Evolutionary conservation across 2,113 vertebrate genomes (phyloP).

Genomic region (Callorhinus ursinus): DNA sequence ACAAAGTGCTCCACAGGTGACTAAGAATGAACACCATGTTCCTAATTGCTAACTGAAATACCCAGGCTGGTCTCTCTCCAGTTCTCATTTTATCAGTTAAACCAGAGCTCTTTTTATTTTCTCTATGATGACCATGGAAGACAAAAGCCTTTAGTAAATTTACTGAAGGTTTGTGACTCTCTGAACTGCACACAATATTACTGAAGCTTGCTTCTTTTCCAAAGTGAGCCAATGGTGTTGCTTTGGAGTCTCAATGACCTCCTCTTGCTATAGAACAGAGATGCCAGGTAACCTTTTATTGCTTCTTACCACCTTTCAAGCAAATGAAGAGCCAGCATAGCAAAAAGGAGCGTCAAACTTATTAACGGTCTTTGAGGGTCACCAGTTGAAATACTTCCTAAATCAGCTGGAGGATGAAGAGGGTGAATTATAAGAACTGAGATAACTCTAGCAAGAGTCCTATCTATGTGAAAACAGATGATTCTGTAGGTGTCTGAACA

Average conservation of each 20-base stretch:
- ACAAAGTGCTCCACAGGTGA: neutral
- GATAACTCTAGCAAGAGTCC: constrained; percentile 59
- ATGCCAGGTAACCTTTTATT: neutral
- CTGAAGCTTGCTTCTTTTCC: neutral
- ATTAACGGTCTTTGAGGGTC: neutral
- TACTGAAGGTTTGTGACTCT: neutral
- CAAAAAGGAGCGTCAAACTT: neutral
- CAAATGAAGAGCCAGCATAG: constrained; percentile 31
- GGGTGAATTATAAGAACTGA: constrained; percentile 57
- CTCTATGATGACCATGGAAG: constrained; percentile 27
- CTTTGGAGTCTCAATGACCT: constrained; percentile 15
- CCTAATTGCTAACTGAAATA: neutral
- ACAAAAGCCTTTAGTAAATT: constrained; percentile 41
- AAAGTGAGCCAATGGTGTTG: neutral
- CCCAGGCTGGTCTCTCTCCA: neutral
- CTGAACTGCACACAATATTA: neutral
- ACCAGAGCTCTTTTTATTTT: neutral
- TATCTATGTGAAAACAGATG: constrained; percentile 70
- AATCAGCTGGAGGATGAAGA: constrained; percentile 1
- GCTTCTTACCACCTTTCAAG: neutral
- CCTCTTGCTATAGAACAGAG: neutral
- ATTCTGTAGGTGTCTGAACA: constrained; percentile 78
- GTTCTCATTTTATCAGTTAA: neutral
- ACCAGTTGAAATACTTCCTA: constrained; percentile 24
- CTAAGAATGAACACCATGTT: neutral